Evolutionary conservation across 2,113 vertebrate genomes (phyloP).

Genomic region (Lynx canadensis): DNA sequence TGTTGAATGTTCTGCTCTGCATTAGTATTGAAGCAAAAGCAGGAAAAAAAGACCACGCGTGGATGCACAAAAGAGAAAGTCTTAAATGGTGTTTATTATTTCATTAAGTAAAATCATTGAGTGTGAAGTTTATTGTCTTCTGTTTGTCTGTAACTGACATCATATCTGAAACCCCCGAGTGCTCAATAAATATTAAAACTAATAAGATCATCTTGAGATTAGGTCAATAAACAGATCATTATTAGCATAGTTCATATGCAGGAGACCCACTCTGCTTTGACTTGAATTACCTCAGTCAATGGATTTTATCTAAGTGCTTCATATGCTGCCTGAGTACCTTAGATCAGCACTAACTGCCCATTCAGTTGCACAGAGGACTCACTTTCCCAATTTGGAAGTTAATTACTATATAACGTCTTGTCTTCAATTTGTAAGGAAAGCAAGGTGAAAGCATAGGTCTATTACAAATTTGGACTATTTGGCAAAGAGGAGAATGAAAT

Average conservation of each 20-base stretch:
- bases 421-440: conserved; percentile 31
- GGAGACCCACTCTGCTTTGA: not conserved
- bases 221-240: not conserved
- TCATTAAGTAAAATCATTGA: not conserved
- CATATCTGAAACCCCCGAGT: not conserved
- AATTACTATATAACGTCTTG: not conserved
- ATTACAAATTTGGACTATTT: not conserved
- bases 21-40: conserved; percentile 17
- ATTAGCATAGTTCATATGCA: conserved; percentile 9
- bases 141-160: not conserved
- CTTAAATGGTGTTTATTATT: conserved; percentile 22
- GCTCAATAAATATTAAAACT: conserved; percentile 36
- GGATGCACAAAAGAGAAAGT: not conserved
- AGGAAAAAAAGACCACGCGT: not conserved
- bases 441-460: not conserved
- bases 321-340: not conserved
- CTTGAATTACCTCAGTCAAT: conserved; percentile 31
- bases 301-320: not conserved
- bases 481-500: not conserved
- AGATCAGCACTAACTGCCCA: not conserved
- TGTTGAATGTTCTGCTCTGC: not conserved
- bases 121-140: not conserved
- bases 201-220: conserved; percentile 9
- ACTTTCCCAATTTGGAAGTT: conserved; percentile 42
- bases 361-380: not conserved